Evolutionary conservation across 2,113 vertebrate species (phyloP).

Genomic region (Myotis davidii): DNA sequence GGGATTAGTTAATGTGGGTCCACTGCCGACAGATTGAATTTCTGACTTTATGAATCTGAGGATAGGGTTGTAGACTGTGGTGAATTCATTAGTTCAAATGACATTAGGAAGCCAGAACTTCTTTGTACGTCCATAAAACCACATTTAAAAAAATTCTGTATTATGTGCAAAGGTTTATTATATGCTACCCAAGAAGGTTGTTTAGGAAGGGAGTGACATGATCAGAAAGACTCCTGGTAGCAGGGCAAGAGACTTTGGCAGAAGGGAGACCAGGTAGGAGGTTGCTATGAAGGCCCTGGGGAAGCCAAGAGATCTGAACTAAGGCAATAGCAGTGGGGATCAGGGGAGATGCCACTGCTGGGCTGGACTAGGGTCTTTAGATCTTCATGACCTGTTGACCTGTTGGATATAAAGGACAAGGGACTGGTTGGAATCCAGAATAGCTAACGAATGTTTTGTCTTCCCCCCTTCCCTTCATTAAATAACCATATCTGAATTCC

Average conservation of each 20-base stretch:
- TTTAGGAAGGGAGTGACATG: not conserved
- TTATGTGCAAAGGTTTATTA: not conserved
- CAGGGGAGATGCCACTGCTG: not conserved
- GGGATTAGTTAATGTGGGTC: not conserved
- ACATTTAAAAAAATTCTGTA: not conserved
- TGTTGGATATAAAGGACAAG: not conserved
- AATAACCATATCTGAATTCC: constrained; percentile 34
- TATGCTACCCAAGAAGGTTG: not conserved
- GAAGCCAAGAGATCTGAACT: not conserved
- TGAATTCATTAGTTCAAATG: constrained; percentile 43
- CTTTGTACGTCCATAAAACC: not conserved
- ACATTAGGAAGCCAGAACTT: not conserved
- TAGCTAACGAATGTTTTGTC: not conserved
- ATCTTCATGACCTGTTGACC: not conserved
- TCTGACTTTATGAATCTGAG: constrained; percentile 36
- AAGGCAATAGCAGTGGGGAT: not conserved
- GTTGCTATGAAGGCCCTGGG: rapidly evolving
- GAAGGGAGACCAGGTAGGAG: not conserved
- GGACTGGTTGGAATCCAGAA: not conserved
- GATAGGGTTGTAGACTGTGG: not conserved
- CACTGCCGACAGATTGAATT: not conserved
- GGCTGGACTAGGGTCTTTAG: not conserved
- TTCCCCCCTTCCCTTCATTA: not conserved
- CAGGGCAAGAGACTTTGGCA: not conserved
- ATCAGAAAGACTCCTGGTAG: not conserved